Evolutionary conservation across 2,888 invertebrate species (phyloP).

Genomic region (Lymantria dispar): DNA sequence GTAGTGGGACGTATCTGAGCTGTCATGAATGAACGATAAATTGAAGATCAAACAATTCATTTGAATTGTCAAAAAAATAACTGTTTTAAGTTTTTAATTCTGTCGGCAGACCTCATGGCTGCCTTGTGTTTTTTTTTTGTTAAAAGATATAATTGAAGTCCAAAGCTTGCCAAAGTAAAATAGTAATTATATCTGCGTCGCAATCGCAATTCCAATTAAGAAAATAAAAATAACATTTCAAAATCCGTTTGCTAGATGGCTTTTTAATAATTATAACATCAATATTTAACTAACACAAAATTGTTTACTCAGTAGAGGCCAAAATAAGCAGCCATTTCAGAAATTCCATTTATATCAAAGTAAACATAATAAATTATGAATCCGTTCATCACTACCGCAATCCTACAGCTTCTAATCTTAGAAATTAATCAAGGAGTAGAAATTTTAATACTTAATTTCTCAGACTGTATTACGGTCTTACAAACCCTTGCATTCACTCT

Average conservation of each 20-base stretch:
- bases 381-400: constrained; percentile 20
- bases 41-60: no score
- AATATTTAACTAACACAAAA: not conserved
- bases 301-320: not conserved
- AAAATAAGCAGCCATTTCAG: constrained; percentile 2
- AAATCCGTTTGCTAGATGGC: not conserved
- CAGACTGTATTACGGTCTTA: constrained; percentile 29
- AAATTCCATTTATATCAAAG: constrained; percentile 11
- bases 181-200: no score
- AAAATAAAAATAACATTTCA: not conserved
- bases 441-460: constrained; percentile 49
- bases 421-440: constrained; percentile 37
- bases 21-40: no score
- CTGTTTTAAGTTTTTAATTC: no score
- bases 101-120: no score
- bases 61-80: no score
- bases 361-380: constrained; percentile 30
- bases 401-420: constrained; percentile 30
- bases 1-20: no score
- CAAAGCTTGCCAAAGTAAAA: no score
- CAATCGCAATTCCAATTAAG: no score
- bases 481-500: constrained; percentile 35
- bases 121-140: no score
- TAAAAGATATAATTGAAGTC: no score
- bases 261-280: not conserved